phyloP scores from a whole-genome alignment of 64 coral and sea anemone genomes.

The Pocillopora damicornis region DNA sequence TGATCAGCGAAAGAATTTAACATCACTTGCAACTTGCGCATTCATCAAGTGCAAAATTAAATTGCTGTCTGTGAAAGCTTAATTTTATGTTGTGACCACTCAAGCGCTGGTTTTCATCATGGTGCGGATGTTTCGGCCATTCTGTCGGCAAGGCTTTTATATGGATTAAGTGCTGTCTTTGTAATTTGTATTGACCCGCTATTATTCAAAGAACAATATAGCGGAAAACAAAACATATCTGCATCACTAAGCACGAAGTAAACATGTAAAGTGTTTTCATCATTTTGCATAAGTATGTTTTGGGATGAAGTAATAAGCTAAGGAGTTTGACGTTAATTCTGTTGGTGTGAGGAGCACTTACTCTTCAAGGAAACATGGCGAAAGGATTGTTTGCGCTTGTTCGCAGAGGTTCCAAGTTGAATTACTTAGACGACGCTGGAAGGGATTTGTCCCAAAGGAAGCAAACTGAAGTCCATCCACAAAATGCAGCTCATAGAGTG shows the following conservation, averaged over 20 bases:
- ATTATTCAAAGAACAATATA: not conserved
- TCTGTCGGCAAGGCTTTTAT: not conserved
- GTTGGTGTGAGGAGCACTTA: not conserved
- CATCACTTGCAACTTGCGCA: too few relatives aligned
- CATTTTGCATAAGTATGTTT: conserved; percentile 13
- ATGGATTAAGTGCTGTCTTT: too few relatives aligned
- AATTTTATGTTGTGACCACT: too few relatives aligned
- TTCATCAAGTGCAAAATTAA: too few relatives aligned
- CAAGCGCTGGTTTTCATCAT: not conserved
- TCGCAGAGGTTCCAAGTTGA: conserved; percentile 12
- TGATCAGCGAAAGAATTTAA: too few relatives aligned
- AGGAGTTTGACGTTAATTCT: not conserved
- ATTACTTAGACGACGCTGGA: conserved; percentile 2
- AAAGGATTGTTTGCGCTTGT: conserved; percentile 17
- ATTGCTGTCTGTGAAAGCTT: too few relatives aligned
- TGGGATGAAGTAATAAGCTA: not conserved
- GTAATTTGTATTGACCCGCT: not conserved
- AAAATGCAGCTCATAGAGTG: not conserved
- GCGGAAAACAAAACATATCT: not conserved
- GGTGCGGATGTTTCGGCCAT: not conserved
- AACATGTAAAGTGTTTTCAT: not conserved
- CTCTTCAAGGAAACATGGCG: not conserved
- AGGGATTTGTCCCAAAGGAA: not conserved
- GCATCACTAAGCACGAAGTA: conserved; percentile 6
- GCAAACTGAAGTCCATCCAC: not conserved